phyloP scores from a whole-genome alignment of 2,797 vertebrate genomes.

The Centropyge bicolor region DNA sequence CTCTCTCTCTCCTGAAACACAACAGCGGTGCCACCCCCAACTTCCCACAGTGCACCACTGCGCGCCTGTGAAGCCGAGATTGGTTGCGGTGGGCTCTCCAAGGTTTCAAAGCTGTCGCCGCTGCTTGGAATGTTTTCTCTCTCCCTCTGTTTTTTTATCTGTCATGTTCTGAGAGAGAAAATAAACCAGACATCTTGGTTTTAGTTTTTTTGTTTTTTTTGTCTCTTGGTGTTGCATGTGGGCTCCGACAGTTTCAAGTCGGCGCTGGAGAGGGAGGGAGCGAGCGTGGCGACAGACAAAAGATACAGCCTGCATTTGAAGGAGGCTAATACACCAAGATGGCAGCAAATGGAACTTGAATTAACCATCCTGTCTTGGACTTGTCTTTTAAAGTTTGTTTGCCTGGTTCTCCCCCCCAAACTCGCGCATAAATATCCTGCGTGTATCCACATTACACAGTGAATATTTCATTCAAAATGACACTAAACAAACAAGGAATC shows the following conservation, averaged over 20 bases:
- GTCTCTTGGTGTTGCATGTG: slow-evolving; percentile 38
- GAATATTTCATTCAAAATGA: slow-evolving; percentile 39
- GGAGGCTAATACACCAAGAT: slow-evolving; percentile 41
- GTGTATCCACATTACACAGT: slow-evolving; percentile 23
- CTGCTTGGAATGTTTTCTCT: slow-evolving; percentile 67
- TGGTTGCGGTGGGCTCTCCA: slow-evolving; percentile 71
- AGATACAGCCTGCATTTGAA: slow-evolving; percentile 37
- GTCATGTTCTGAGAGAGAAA: slow-evolving; percentile 73
- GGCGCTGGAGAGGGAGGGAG: slow-evolving; percentile 33
- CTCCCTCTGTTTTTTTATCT: slow-evolving; percentile 69
- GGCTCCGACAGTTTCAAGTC: slow-evolving; percentile 43
- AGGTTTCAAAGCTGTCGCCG: slow-evolving; percentile 70
- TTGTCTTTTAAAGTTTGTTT: slow-evolving; percentile 45
- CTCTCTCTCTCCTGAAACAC: slow-evolving; percentile 45
- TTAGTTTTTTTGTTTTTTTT: slow-evolving; percentile 39
- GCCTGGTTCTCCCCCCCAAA: slow-evolving; percentile 9
- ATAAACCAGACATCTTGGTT: slow-evolving; percentile 70
- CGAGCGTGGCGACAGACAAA: slow-evolving; percentile 30
- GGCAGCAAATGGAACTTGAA: slow-evolving; percentile 55
- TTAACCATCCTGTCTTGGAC: slow-evolving; percentile 29
- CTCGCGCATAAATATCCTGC: slow-evolving; percentile 36
- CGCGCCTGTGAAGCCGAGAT: slow-evolving; percentile 72
- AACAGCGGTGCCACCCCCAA: slow-evolving; percentile 42
- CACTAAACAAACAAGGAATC: slow-evolving; percentile 42
- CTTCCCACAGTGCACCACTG: slow-evolving; percentile 73